A percentile compares a stretch with the other conserved stretches of the same genome.
phyloP scores from a whole-genome alignment of 2,113 vertebrate species.

The Vidua macroura region DNA sequence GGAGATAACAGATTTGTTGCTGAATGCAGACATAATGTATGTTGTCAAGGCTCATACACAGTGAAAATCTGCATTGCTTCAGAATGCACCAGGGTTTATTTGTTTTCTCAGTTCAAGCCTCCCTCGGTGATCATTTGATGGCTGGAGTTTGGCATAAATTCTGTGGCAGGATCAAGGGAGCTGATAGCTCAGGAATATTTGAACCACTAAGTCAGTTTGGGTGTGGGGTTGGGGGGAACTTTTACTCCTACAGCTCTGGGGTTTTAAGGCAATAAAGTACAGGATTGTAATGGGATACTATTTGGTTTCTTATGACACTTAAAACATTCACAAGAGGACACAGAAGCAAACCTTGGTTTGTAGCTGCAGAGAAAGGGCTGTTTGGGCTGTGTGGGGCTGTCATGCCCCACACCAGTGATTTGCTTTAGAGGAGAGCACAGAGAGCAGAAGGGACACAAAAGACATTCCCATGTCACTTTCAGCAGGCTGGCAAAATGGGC shows the following conservation, averaged over 20 bases:
- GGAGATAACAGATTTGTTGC: conserved; percentile 58
- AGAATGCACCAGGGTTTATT: conserved; percentile 26
- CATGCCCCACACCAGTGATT: background rate
- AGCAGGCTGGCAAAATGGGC: background rate
- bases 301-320: background rate
- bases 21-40: conserved; percentile 30
- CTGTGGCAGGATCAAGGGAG: background rate
- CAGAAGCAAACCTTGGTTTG: background rate
- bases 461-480: background rate
- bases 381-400: background rate
- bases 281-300: background rate
- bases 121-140: background rate
- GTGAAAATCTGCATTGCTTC: conserved; percentile 27
- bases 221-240: fast-evolving
- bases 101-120: conserved; percentile 19
- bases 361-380: background rate
- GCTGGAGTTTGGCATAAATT: background rate
- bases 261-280: background rate
- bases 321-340: background rate
- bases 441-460: background rate
- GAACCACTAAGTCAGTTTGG: background rate
- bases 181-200: background rate
- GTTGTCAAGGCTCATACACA: background rate
- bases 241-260: background rate
- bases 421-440: fast-evolving